Evolutionary conservation across 2,888 invertebrate species (phyloP).

Genomic region (Heliothis peltigera): DNA sequence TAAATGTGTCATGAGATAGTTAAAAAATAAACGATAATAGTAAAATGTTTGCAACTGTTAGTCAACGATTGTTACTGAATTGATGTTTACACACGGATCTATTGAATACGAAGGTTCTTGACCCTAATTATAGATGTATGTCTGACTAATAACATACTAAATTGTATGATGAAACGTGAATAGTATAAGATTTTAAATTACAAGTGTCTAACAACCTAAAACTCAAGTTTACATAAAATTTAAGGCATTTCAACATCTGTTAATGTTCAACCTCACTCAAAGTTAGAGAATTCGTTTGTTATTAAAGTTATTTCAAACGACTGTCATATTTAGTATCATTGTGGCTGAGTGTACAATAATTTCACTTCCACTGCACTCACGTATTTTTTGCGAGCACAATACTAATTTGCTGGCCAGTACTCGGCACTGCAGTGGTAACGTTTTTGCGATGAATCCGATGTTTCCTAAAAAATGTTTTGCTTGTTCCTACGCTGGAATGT

Average conservation of each 20-base stretch:
- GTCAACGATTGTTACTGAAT: constrained; percentile 13
- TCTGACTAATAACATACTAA: constrained; percentile 2
- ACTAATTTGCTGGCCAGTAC: constrained; percentile 30
- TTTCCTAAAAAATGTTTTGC: constrained; percentile 50
- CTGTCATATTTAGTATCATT: constrained; percentile 14
- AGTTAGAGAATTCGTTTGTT: constrained; percentile 37
- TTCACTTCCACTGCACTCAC: constrained; percentile 16
- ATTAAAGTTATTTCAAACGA: constrained; percentile 23
- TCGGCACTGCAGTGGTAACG: constrained; percentile 30
- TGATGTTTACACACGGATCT: not conserved
- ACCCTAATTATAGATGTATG: constrained; percentile 15
- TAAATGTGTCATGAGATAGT: not conserved
- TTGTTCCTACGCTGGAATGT: constrained; percentile 39
- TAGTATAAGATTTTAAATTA: constrained; percentile 34
- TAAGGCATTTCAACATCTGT: constrained; percentile 38
- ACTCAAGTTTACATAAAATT: too few species aligned
- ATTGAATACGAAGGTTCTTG: constrained; percentile 14
- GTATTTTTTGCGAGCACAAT: constrained; percentile 35
- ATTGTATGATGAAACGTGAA: constrained; percentile 15
- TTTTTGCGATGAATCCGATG: constrained; percentile 35
- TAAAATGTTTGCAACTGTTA: constrained; percentile 3
- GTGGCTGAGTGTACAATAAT: constrained; percentile 27
- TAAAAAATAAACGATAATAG: not conserved
- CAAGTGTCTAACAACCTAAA: constrained; percentile 14
- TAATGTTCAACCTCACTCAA: constrained; percentile 45